Evolutionary conservation across 1,140 invertebrate genomes (phyloP).

Genomic region (Portunus trituberculatus): DNA sequence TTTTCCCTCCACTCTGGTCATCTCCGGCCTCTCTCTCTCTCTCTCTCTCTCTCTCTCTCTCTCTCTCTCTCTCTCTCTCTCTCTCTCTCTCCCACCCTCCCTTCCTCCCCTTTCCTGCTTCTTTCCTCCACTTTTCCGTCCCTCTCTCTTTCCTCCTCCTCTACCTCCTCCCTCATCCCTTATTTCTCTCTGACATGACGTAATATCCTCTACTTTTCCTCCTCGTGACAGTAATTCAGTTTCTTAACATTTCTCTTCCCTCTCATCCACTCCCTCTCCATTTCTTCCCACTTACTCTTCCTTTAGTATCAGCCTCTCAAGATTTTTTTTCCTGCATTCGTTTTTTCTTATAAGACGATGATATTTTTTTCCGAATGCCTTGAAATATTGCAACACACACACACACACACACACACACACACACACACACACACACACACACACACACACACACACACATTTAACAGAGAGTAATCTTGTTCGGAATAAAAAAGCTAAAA

Average conservation of each 20-base stretch:
- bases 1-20: slow-evolving; percentile 20
- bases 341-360: not conserved
- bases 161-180: not conserved
- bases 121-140: not conserved
- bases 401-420: not conserved
- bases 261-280: not conserved
- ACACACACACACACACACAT: slow-evolving; percentile 4
- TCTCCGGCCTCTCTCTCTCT: not conserved
- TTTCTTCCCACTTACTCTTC: not conserved
- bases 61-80: not conserved
- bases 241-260: not conserved
- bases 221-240: not conserved
- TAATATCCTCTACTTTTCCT: slow-evolving; percentile 23
- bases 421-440: slow-evolving; percentile 38
- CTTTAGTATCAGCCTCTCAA: not conserved
- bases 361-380: not conserved
- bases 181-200: slow-evolving; percentile 28
- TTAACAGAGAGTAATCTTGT: not conserved
- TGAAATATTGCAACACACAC: not conserved
- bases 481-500: too few species aligned
- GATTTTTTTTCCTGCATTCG: not conserved
- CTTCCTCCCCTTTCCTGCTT: slow-evolving; percentile 22
- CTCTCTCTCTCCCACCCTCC: not conserved
- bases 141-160: not conserved
- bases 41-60: slow-evolving; percentile 30